Evolutionary conservation across 2,797 vertebrate species (phyloP), one percentile per base, ranked within the genome.

Genomic region (Loriculus beryllinus): DNA sequence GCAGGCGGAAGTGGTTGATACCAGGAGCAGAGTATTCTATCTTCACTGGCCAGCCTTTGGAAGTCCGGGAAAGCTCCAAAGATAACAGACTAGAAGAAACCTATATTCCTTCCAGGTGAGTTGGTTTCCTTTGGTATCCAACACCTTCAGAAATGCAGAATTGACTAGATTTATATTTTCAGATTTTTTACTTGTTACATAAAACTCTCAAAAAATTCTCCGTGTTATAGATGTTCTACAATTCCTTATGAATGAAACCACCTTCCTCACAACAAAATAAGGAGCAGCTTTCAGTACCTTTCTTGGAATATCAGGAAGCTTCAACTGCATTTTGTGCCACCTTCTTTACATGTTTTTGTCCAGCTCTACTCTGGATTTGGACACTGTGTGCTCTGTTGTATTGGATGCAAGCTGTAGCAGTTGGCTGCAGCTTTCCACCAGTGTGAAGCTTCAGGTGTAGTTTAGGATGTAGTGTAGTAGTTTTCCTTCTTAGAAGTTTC

Each of bases 1-100:
- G 97, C 94, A 96, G 97, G 95, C 88, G 97, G 56, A 99, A 98
- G 95, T 97, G 98, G 72, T 60, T 98, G 72, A 96, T 97, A 60
- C 95, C 97, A 4, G 93, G 97, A 15, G 97, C 93, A 0, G 98
- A 98, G 63, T 98, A 97, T 35, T 97, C 98, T 2, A 97, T 98
- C 29, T 98, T 98, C 85, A 97, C 97, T 7, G 98, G 98, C 21
- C 97, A 98, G 92, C 98, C 98, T 37, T 91, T 98, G 90, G 97
- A 97, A 57, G 71, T 31, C 25, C 95, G 85, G 57, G 95, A 88
- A 20, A 74, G 65, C 64, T 60, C 95, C 37, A 93, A 31, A 14
- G 96, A 95, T 15, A 96, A 96, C 37, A 97, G 96, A 20, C 52
- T 70, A 47, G 96, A 96, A 74, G 88, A 95, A 45, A 54, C 67